Percentiles rank a stretch among this genome's conserved stretches.
These are phyloP conservation scores for Parochlus steinenii DNA, from an alignment of 2,888 invertebrate genomes.

Conservation along the genomic window DNA sequence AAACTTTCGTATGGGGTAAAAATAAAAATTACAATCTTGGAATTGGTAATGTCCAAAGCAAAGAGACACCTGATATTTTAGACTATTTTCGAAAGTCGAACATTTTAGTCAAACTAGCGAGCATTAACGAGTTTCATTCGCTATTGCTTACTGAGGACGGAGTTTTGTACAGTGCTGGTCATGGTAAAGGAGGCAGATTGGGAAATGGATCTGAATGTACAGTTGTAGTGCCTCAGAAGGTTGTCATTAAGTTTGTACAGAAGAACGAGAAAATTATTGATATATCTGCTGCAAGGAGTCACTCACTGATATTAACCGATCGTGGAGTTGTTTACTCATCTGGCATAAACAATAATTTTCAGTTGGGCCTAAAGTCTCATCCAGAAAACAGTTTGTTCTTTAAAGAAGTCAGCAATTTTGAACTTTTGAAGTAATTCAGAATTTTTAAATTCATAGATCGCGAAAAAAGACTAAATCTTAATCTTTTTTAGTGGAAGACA, in stretches of 20 bases:
- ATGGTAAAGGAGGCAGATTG: conserved; percentile 59
- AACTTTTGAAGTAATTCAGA: background rate
- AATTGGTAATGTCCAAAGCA: conserved; percentile 45
- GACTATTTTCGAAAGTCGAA: conserved; percentile 46
- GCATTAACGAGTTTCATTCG: conserved; percentile 25
- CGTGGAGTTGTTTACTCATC: conserved; percentile 34
- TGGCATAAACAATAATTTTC: conserved; percentile 46
- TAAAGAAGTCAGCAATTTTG: conserved; percentile 18
- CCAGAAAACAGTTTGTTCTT: conserved; percentile 33
- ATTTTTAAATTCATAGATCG: too few species aligned
- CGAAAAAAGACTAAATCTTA: conserved; percentile 27
- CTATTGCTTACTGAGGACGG: conserved; percentile 24
- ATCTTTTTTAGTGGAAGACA: conserved; percentile 25
- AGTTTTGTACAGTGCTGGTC: conserved; percentile 58
- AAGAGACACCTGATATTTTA: conserved; percentile 45
- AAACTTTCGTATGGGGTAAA: conserved; percentile 69
- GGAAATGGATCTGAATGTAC: conserved; percentile 43
- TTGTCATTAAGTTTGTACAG: conserved; percentile 19
- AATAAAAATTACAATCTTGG: conserved; percentile 76
- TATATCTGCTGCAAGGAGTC: conserved; percentile 25
- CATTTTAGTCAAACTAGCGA: conserved; percentile 42
- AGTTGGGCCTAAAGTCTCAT: conserved; percentile 41
- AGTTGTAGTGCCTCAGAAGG: conserved; percentile 23
- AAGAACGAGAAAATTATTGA: conserved; percentile 22
- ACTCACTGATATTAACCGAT: conserved; percentile 26